A percentile compares a stretch with the other conserved stretches of the same genome.
Evolutionary conservation across 2,113 vertebrate species (phyloP).

Genomic region (Brienomyrus brachyistius): DNA sequence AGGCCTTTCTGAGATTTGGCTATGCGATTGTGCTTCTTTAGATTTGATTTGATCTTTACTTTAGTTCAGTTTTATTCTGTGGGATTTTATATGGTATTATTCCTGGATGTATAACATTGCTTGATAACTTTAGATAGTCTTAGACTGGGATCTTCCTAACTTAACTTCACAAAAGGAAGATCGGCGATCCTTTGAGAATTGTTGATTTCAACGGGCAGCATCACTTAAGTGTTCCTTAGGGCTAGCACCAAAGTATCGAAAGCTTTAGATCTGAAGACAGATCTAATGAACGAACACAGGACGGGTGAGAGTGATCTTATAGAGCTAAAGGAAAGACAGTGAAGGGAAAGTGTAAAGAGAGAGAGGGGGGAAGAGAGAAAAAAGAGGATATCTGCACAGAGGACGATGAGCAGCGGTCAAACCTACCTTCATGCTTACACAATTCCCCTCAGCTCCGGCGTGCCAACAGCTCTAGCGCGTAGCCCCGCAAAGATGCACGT

Average conservation of each 20-base stretch:
- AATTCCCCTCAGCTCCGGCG: conserved; percentile 14
- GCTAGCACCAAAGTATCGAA: background rate
- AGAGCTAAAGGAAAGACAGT: conserved; percentile 16
- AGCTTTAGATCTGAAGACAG: conserved; percentile 10
- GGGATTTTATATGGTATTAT: background rate
- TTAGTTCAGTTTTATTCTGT: background rate
- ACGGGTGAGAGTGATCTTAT: conserved; percentile 2
- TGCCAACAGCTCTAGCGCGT: background rate
- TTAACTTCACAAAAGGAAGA: conserved; percentile 9
- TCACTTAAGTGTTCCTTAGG: conserved; percentile 9
- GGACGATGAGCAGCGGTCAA: conserved; percentile 28
- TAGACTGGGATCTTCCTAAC: conserved; percentile 7
- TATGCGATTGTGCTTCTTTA: conserved; percentile 3
- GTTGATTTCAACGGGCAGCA: conserved; percentile 10
- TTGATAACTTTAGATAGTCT: conserved; percentile 2
- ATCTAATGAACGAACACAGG: conserved; percentile 3
- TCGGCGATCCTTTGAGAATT: background rate
- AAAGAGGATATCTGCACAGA: conserved; percentile 18
- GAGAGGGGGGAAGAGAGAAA: background rate
- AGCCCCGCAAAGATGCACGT: conserved; percentile 21
- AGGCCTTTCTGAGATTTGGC: background rate
- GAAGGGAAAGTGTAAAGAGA: background rate
- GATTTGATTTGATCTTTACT: conserved; percentile 1
- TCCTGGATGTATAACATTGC: conserved; percentile 8
- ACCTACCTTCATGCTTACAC: conserved; percentile 15